phyloP scores from a whole-genome alignment of 1,140 invertebrate genomes.

The Heliconius himera region DNA sequence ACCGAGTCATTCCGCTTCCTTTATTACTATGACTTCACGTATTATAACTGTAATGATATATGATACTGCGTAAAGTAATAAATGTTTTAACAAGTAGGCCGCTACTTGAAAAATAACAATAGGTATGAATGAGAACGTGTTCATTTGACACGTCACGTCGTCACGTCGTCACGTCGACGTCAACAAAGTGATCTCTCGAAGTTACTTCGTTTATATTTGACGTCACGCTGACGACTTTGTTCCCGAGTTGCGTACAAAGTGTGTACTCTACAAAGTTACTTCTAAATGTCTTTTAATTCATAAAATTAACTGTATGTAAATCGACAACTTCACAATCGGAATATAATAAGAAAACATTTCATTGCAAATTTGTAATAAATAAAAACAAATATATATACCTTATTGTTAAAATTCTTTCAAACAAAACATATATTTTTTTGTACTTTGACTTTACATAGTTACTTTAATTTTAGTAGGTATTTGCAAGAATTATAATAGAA shows the following conservation, averaged over 20 bases:
- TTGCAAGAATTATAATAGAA: no score
- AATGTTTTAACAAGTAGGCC: no score
- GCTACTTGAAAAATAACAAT: neutral
- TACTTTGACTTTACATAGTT: no score
- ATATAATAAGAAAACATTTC: no score
- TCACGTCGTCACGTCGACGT: neutral
- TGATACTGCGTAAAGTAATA: no score
- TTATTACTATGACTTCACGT: neutral
- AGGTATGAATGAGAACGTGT: neutral
- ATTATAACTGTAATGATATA: neutral
- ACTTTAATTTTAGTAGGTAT: no score
- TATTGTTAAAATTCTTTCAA: no score
- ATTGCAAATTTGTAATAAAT: no score
- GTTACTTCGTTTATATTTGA: neutral
- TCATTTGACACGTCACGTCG: neutral
- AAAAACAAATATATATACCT: no score
- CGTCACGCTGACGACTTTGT: neutral
- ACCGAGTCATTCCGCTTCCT: neutral
- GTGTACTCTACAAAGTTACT: neutral
- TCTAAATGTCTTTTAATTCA: neutral
- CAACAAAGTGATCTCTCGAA: slow-evolving; percentile 2
- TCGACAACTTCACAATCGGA: neutral
- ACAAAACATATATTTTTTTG: no score
- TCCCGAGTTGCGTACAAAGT: neutral
- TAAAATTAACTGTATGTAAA: neutral